Evolutionary conservation across 2,888 invertebrate genomes (phyloP).

Genomic region (Poecilobothrus nobilitatus): DNA sequence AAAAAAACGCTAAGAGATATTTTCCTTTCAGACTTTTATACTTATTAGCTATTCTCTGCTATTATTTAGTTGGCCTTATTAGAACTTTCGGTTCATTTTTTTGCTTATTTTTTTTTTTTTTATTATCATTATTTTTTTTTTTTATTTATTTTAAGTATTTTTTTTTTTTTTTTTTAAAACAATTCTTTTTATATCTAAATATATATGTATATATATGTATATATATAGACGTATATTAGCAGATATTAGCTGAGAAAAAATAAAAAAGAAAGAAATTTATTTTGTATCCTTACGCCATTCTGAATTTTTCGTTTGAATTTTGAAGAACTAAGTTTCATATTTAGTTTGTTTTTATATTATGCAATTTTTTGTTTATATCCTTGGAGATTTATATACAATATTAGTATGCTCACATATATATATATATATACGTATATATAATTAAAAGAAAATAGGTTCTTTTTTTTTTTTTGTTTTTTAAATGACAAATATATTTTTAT

Average conservation of each 20-base stretch:
- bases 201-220: no score
- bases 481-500: not conserved
- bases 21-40: slow-evolving; percentile 6
- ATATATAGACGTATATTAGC: no score
- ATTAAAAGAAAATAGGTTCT: no score
- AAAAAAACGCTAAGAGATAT: not conserved
- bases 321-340: not conserved
- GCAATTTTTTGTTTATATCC: no score
- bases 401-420: no score
- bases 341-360: no score
- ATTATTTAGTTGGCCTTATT: slow-evolving; percentile 4
- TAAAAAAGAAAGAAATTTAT: not conserved
- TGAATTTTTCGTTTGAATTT: not conserved
- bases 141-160: not conserved
- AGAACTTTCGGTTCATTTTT: not conserved
- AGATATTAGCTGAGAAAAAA: not conserved
- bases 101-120: not conserved
- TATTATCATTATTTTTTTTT: no score
- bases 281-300: not conserved
- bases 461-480: no score
- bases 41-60: slow-evolving; percentile 1
- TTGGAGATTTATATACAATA: no score
- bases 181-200: not conserved
- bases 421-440: no score
- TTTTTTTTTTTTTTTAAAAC: not conserved